phyloP scores from a whole-genome alignment of 2,888 invertebrate species.

The Ennomos fuscantarius region DNA sequence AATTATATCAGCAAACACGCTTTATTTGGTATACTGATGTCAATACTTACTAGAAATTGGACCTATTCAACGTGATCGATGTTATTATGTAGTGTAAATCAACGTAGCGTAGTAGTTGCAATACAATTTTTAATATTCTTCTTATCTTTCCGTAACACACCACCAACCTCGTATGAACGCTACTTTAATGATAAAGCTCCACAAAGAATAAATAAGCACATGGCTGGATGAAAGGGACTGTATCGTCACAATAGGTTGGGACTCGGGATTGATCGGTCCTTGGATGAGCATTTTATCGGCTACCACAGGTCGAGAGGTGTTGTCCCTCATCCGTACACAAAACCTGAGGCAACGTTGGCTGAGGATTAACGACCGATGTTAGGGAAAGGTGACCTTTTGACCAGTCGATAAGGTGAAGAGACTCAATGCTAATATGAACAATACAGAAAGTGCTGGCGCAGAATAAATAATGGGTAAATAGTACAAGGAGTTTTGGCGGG shows the following conservation, averaged over 20 bases:
- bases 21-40: no score
- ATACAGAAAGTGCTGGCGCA: background rate
- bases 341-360: conserved; percentile 46
- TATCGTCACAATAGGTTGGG: conserved; percentile 58
- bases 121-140: no score
- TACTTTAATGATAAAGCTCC: conserved; percentile 34
- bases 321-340: conserved; percentile 51
- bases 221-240: conserved; percentile 48
- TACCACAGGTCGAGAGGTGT: conserved; percentile 56
- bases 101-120: no score
- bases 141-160: no score
- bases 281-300: conserved; percentile 60
- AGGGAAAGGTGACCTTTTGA: conserved; percentile 35
- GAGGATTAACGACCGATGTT: conserved; percentile 54
- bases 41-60: no score
- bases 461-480: no score
- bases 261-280: conserved; percentile 58
- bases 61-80: no score
- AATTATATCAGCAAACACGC: no score
- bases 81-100: no score
- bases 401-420: conserved; percentile 17
- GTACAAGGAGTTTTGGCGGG: no score
- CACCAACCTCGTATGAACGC: conserved; percentile 2
- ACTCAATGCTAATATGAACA: conserved; percentile 6
- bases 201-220: conserved; percentile 36